Conservation (phyloP, 2,113 vertebrate genomes). For the Chlamydotis undulata region DNA sequence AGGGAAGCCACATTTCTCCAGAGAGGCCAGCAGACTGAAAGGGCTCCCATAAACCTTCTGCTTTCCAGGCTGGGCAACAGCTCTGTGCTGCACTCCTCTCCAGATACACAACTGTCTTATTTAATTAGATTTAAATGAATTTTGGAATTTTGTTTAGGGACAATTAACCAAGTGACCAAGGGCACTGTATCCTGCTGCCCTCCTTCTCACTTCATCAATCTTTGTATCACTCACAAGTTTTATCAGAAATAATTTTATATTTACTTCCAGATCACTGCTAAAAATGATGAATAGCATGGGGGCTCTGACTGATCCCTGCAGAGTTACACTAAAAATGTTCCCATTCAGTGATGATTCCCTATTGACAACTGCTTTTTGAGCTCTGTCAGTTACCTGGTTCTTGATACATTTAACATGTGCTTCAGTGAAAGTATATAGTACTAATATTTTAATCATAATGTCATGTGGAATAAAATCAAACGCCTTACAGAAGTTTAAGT, state of each 20-base stretch:
- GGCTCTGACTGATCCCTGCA: slow-evolving; percentile 38
- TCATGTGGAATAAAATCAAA: slow-evolving; percentile 67
- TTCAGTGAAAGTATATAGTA: slow-evolving; percentile 36
- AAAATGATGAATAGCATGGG: slow-evolving; percentile 36
- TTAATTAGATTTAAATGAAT: not conserved
- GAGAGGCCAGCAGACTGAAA: not conserved
- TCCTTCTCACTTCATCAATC: not conserved
- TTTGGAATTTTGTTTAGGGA: not conserved
- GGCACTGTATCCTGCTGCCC: not conserved
- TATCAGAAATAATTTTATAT: slow-evolving; percentile 49
- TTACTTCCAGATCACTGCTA: slow-evolving; percentile 55
- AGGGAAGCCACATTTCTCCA: not conserved
- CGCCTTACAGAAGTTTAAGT: slow-evolving; percentile 50
- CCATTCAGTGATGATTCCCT: slow-evolving; percentile 52
- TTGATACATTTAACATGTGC: slow-evolving; percentile 35
- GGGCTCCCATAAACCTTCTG: not conserved
- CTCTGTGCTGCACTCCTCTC: not conserved
- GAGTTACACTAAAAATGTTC: slow-evolving; percentile 29
- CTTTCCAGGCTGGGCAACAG: not conserved
- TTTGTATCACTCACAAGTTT: slow-evolving; percentile 29
- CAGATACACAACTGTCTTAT: not conserved
- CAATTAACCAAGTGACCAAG: not conserved
- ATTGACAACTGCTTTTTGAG: slow-evolving; percentile 61
- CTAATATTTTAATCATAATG: slow-evolving; percentile 68
- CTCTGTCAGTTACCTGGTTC: slow-evolving; percentile 43